These are phyloP conservation scores for Tipula lateralis DNA, from an alignment of 2,888 invertebrate species.

Conservation along the genomic window DNA sequence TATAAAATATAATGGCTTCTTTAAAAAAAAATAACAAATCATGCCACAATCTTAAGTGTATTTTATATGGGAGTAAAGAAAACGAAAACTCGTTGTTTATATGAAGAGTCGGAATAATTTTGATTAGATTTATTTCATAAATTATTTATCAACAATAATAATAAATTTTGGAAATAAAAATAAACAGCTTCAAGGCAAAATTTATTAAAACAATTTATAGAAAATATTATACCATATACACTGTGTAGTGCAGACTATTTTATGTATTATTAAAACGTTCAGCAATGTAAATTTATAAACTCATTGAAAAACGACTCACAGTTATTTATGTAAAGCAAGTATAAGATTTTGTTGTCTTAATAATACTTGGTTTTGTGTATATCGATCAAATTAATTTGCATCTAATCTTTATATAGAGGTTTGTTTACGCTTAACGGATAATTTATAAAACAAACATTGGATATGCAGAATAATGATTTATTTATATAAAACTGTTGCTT, in stretches of 20 bases:
- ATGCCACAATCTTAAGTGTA: background rate
- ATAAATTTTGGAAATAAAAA: background rate
- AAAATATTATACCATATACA: background rate
- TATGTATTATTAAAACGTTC: background rate
- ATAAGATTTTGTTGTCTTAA: background rate
- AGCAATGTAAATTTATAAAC: background rate
- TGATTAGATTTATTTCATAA: conserved; percentile 24
- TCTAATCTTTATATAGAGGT: background rate
- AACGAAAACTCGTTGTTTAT: background rate
- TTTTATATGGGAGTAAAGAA: background rate
- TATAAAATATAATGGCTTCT: no score
- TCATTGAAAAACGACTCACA: background rate
- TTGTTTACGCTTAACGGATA: background rate
- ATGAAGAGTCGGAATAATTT: background rate
- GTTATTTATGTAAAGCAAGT: background rate
- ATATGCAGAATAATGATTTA: background rate
- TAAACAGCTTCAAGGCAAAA: background rate
- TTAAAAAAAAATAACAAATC: no score
- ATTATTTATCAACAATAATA: background rate
- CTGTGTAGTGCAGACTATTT: background rate
- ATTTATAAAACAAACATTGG: background rate
- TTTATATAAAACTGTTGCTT: background rate
- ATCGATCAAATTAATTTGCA: background rate
- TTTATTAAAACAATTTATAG: conserved; percentile 11
- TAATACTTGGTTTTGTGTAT: background rate